A percentile compares a stretch with the other conserved stretches of the same genome.
These are phyloP conservation scores for Andrena chrysosceles DNA, from an alignment of 2,888 invertebrate species.

Conservation along the genomic window DNA sequence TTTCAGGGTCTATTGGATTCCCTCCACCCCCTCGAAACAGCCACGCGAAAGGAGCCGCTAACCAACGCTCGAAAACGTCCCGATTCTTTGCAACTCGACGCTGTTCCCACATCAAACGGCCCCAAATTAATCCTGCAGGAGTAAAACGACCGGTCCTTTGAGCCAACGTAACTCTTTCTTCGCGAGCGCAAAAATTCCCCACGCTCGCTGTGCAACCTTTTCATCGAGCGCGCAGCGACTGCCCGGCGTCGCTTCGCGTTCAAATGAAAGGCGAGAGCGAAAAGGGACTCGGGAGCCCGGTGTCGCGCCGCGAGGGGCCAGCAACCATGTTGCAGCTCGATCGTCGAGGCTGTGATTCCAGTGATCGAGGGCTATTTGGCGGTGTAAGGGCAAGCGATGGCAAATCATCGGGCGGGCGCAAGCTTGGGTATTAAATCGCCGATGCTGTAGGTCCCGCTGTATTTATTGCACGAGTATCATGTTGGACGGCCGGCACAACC, in stretches of 20 bases:
- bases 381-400: neutral
- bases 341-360: constrained; percentile 6
- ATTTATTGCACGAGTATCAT: neutral
- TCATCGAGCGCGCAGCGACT: neutral
- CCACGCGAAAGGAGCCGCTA: neutral
- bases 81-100: neutral
- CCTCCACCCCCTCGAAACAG: neutral
- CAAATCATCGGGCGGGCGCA: constrained; percentile 12
- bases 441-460: constrained; percentile 1
- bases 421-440: constrained; percentile 1
- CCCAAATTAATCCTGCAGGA: neutral
- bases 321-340: constrained; percentile 11
- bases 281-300: neutral
- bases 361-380: constrained; percentile 11
- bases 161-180: neutral
- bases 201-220: neutral
- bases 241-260: neutral
- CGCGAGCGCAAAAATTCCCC: neutral
- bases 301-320: constrained; percentile 4
- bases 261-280: neutral
- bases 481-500: neutral
- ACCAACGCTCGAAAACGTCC: neutral
- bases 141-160: neutral
- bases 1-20: neutral
- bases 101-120: constrained; percentile 2